These are phyloP conservation scores for Melanaphis sacchari DNA, from an alignment of 1,140 invertebrate genomes.

Conservation along the genomic window DNA sequence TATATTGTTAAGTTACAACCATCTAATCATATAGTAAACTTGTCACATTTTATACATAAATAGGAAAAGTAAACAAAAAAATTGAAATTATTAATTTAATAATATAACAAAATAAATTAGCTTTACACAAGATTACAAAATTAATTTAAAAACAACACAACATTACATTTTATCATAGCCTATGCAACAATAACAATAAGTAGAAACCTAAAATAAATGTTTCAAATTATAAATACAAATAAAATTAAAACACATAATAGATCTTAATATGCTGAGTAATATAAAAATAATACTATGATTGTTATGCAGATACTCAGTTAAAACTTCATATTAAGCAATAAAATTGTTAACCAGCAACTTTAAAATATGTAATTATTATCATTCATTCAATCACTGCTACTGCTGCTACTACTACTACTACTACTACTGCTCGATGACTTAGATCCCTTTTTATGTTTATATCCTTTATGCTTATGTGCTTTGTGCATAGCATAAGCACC, in stretches of 20 bases:
- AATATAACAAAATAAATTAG: not conserved
- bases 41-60: not conserved
- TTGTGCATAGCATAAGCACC: conserved; percentile 60
- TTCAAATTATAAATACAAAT: not conserved
- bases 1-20: too few species aligned
- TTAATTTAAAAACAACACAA: conserved; percentile 1
- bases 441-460: conserved; percentile 35
- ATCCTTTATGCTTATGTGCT: conserved; percentile 34
- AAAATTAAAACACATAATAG: not conserved
- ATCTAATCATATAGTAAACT: not conserved
- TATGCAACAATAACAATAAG: not conserved
- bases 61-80: not conserved
- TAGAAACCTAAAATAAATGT: not conserved
- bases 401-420: conserved; percentile 59
- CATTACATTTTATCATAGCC: not conserved
- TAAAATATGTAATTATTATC: not conserved
- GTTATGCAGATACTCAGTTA: not conserved
- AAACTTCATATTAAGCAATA: not conserved
- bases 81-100: not conserved
- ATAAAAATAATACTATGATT: not conserved
- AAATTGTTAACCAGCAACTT: not conserved
- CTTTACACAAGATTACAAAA: not conserved
- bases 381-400: conserved; percentile 55
- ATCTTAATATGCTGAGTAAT: not conserved
- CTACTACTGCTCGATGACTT: conserved; percentile 58